Percentiles rank a stretch among this genome's conserved stretches.
These are phyloP conservation scores for Mellilla xanthometata DNA, from an alignment of 2,888 invertebrate species.

Conservation along the genomic window DNA sequence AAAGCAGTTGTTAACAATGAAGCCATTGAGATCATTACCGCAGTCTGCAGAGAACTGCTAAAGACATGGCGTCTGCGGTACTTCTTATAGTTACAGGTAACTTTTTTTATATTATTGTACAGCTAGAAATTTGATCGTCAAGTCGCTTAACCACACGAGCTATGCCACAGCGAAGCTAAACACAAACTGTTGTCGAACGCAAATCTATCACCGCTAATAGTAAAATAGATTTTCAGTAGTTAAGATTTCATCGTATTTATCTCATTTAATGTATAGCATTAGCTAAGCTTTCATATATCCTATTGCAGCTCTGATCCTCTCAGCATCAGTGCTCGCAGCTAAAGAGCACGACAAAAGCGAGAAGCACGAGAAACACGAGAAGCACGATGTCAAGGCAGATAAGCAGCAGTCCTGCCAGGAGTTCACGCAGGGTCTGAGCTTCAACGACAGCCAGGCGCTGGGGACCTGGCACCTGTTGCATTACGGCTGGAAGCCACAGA, in stretches of 20 bases:
- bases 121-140: background rate
- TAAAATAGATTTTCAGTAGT: background rate
- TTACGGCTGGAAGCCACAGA: slow-evolving; percentile 45
- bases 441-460: slow-evolving; percentile 56
- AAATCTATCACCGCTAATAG: no score
- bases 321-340: slow-evolving; percentile 23
- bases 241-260: no score
- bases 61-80: slow-evolving; percentile 44
- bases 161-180: no score
- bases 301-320: slow-evolving; percentile 9
- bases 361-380: slow-evolving; percentile 21
- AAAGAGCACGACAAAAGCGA: slow-evolving; percentile 34
- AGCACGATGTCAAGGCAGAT: slow-evolving; percentile 30
- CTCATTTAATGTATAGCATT: no score
- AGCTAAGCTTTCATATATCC: no score
- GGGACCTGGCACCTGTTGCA: slow-evolving; percentile 66
- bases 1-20: slow-evolving; percentile 54
- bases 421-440: slow-evolving; percentile 55
- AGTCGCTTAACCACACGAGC: no score
- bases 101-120: slow-evolving; percentile 9
- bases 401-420: slow-evolving; percentile 55
- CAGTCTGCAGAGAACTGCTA: slow-evolving; percentile 39
- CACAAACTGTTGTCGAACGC: no score
- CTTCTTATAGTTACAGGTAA: slow-evolving; percentile 52
- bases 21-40: slow-evolving; percentile 62